Evolutionary conservation across 1,140 invertebrate genomes (phyloP), one percentile per base, ranked within the genome.

Genomic region (Trichoplusia ni): DNA sequence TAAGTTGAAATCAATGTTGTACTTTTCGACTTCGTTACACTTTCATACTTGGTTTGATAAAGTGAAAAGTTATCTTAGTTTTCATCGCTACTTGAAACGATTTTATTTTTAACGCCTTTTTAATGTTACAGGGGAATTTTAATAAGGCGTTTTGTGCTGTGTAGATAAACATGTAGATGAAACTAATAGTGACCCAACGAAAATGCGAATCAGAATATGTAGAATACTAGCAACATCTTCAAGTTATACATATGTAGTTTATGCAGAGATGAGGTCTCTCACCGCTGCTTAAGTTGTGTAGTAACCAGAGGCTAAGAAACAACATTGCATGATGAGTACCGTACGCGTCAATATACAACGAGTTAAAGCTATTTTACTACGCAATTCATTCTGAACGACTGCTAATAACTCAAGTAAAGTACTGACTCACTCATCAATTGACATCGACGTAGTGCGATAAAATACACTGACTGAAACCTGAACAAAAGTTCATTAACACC

Each of bases 331-430:
- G 25, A 3, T 18, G 3, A 6, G n/a, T n/a, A 25, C 14, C 13
- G 21, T 31, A 14, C 25, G 8, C 29, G 25, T 49, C 46, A 49
- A 6, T 13, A 49, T 49, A 18, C n/a, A 31, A 49, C 46, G 46
- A 49, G 46, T 31, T 49, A 49, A 49, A 23, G 14, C 46, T 29
- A 49, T 49, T 49, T 31, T 13, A 18, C 46, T 31, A 16, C 3
- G 25, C 29, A 49, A 49, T 49, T 49, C 29, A 49, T 49, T 49
- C 9, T 25, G 29, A 49, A 31, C 46, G n/a, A 49, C 23, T 5
- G 14, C 14, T 31, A 49, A 49, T 49, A 49, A 49, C 25, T 49
- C 46, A 49, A 49, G 44, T 49, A 49, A 49, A 49, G 23, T 49
- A 25, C 46, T 25, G 13, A 49, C 29, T 49, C 40, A n/a, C 18